Evolutionary conservation across 2,888 invertebrate species (phyloP), one percentile per base, ranked within the genome.

Genomic region (Leptura quadrifasciata): DNA sequence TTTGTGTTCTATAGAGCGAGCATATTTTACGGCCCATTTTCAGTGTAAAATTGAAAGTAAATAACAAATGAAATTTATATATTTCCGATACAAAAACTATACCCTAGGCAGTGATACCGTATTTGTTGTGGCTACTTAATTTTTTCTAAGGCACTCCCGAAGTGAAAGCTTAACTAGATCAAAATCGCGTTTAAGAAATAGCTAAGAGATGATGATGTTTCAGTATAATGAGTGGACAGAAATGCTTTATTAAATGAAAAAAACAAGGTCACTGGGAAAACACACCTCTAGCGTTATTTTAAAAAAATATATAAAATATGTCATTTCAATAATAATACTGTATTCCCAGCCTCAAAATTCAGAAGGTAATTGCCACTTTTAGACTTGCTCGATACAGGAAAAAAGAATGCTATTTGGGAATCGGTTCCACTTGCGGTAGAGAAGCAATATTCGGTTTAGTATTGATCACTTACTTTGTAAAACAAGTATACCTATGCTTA

Each of bases 161-260:
- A 31, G 69, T 69, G 69, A 69, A 60, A 69, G 69, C 31, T 12
- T 17, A 31, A 18, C 55, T 21, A 63, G 63, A 63, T 55, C 55
- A 35, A 57, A 68, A 55, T 55, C 17, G 18, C 12, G 24, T 68
- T 68, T 68, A 20, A 31, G 17, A 39, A 57, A 55, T 39, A 68
- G 2, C 35, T 68, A 57, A 31, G 47, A 31, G 31, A 18, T 35
- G 58, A 39, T 39, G 39, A 60, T 47, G 39, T 58, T 39, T 31
- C 17, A 54, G 10, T 31, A n/a, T 2, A 27, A 27, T 15, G 24
- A 24, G 24, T 1, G 12, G 24, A 12, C 2, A 27, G 60, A 17
- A 27, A 31, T 12, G 12, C 1, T 60, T 27, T 60, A n/a, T n/a
- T 9, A 60, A 27, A 60, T n/a, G 31, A 15, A 21, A 15, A 60